Evolutionary conservation across 2,113 vertebrate genomes (phyloP), one percentile per base, ranked within the genome.

Genomic region (Toxostoma redivivum): DNA sequence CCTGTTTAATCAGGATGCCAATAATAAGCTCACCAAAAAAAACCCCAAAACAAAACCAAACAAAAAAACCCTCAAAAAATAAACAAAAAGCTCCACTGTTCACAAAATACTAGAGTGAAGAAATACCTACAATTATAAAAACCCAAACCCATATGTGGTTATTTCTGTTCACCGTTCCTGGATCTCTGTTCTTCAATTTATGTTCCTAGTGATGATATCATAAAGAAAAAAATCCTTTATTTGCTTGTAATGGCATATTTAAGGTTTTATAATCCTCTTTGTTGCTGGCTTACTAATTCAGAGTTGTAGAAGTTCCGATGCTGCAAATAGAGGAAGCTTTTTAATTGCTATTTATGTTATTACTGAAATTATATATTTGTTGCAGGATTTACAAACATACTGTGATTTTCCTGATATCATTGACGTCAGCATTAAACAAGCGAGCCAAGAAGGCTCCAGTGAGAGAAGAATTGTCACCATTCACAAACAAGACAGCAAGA

Each of bases 381-480:
- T 92, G 28, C 92, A 99, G 99, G 98, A 99, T 96, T 97, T 99
- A 73, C 98, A 99, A 95, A 98, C 98, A 5, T 99, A 99, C 95
- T 99, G 99, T 97, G 99, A 99, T 98, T 99, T 99, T 97, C 98
- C 98, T 70, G 99, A 99, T 86, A 98, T 99, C 93, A 99, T 99
- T 92, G 99, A 99, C 97, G 98, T 99, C 97, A 99, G 98, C 97
- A 98, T 99, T 97, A 99, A 99, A 74, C 99, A 99, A 97, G 98
- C 99, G 47, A 99, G 96, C 81, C 99, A 99, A 89, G 99, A 99
- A 91, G 98, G 98, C 28, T 99, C 99, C 44, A 98, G 97, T 67
- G 99, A 99, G 95, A 98, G 98, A 94, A 98, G 99, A 97, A 98
- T 99, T 71, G 99, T 99, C 79, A 99, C 99, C 77, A 98, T 99